Evolutionary conservation across 2,113 vertebrate species (phyloP).

Genomic region (Halcyon malimbica): DNA sequence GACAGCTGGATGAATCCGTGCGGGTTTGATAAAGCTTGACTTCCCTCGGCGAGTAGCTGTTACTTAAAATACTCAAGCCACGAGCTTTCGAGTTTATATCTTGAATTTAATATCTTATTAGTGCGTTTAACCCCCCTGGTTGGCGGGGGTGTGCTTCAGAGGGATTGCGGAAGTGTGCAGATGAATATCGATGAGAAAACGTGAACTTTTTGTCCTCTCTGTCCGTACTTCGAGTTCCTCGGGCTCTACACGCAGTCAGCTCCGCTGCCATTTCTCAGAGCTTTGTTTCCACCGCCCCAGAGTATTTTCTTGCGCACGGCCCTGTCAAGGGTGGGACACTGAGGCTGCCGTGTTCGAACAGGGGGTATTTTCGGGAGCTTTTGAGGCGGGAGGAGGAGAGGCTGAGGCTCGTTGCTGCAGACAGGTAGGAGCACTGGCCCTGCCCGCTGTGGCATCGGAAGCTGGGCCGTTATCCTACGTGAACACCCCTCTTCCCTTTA

Average conservation of each 20-base stretch:
- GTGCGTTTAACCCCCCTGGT: not conserved
- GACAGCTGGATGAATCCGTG: not conserved
- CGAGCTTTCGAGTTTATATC: not conserved
- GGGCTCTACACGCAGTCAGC: rapidly evolving
- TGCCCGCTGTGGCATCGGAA: rapidly evolving
- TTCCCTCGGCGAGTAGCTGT: not conserved
- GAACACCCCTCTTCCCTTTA: not conserved
- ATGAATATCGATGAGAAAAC: rapidly evolving
- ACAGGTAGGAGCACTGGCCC: rapidly evolving
- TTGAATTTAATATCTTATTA: not conserved
- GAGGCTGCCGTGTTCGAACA: not conserved
- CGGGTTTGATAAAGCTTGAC: not conserved
- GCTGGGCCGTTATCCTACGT: not conserved
- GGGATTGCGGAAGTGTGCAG: rapidly evolving
- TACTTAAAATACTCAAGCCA: not conserved
- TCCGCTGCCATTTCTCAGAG: rapidly evolving
- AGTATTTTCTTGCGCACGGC: rapidly evolving
- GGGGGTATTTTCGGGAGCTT: not conserved
- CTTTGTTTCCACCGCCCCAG: rapidly evolving
- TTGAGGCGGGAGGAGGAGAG: not conserved
- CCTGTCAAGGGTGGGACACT: not conserved
- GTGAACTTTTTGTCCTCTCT: not conserved
- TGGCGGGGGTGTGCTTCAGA: not conserved
- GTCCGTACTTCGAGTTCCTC: rapidly evolving
- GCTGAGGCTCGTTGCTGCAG: not conserved